Conservation (phyloP, 1,140 invertebrate genomes). For the Zaprionus camerounensis region DNA sequence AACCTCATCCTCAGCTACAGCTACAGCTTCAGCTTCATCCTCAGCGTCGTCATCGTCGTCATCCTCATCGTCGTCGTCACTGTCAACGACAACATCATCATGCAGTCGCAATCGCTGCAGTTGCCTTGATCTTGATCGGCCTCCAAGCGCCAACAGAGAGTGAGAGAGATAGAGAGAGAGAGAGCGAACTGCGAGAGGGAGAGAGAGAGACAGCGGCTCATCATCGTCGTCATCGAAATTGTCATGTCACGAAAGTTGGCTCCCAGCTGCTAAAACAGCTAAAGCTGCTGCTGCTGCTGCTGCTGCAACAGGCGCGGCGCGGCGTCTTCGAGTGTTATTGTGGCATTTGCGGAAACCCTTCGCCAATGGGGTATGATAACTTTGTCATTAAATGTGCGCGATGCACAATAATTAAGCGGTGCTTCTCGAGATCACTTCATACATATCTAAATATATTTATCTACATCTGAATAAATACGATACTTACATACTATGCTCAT, state of each 20-base stretch:
- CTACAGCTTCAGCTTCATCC: conserved; percentile 43
- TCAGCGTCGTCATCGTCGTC: conserved; percentile 51
- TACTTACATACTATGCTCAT: neutral
- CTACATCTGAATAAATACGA: neutral
- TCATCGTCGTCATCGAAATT: conserved; percentile 80
- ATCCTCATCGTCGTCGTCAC: conserved; percentile 45
- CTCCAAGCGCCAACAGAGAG: neutral
- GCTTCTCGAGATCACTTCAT: neutral
- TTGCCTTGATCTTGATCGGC: conserved; percentile 75
- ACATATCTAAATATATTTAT: neutral
- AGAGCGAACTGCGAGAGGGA: neutral
- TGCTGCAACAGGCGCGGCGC: conserved; percentile 35
- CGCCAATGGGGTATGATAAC: conserved; percentile 53
- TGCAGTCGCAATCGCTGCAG: conserved; percentile 53
- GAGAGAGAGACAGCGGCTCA: conserved; percentile 34
- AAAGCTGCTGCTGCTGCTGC: conserved; percentile 41
- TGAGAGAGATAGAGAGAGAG: neutral
- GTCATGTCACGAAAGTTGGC: conserved; percentile 80
- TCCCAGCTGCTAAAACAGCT: conserved; percentile 60
- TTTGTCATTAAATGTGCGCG: conserved; percentile 62
- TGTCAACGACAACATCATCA: conserved; percentile 69
- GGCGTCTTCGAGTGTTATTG: conserved; percentile 67
- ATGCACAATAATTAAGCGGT: conserved; percentile 35
- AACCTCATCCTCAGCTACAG: conserved; percentile 18
- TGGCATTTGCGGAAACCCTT: conserved; percentile 57